Percentiles rank a stretch among this genome's conserved stretches.
Conservation (phyloP, 2,113 vertebrate species). For the Pandion haliaetus region DNA sequence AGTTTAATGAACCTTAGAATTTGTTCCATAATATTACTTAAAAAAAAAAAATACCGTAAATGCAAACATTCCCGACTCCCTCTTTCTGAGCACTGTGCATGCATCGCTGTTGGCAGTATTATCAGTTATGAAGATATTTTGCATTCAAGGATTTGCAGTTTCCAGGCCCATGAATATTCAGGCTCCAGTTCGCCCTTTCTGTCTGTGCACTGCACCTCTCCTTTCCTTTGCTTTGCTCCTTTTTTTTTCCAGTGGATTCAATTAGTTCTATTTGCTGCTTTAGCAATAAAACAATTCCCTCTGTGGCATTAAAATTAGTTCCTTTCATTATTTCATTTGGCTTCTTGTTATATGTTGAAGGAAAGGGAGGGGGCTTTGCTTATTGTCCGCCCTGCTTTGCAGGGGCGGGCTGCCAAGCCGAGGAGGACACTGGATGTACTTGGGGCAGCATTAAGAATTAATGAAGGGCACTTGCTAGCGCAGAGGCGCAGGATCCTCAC, state of each 20-base stretch:
- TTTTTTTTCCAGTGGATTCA: conserved; percentile 54
- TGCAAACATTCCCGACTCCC: neutral
- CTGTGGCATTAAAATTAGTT: conserved; percentile 72
- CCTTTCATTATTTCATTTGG: conserved; percentile 75
- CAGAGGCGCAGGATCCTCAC: neutral
- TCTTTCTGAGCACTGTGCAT: neutral
- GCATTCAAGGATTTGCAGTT: conserved; percentile 17
- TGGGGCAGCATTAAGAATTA: conserved; percentile 29
- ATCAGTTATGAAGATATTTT: conserved; percentile 40
- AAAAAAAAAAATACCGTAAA: neutral
- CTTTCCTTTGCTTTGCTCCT: neutral
- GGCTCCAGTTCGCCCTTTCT: neutral
- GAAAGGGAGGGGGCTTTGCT: conserved; percentile 29
- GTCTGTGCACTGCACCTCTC: neutral
- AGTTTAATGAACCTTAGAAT: neutral
- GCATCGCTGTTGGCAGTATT: neutral
- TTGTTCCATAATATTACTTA: neutral
- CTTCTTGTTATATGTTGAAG: conserved; percentile 44
- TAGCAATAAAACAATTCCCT: conserved; percentile 75
- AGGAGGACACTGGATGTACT: neutral
- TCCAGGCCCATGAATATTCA: conserved; percentile 45
- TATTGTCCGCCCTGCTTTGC: neutral
- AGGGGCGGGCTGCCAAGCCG: neutral
- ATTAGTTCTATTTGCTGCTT: conserved; percentile 79
- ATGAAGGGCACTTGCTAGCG: conserved; percentile 4